phyloP scores from a whole-genome alignment of 1,140 invertebrate genomes.

The Atta cephalotes region DNA sequence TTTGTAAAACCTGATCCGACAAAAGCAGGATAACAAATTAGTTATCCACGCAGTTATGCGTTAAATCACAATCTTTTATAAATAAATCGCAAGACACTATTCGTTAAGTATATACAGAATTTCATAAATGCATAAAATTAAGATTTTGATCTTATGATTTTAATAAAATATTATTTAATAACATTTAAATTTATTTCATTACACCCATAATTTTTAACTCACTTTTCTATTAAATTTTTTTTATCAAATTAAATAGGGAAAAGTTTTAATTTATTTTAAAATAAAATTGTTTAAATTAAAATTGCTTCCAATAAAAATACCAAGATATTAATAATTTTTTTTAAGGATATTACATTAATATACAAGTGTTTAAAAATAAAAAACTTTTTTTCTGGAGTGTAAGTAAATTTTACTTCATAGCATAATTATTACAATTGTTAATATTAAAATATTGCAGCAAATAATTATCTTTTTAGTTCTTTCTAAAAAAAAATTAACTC shows the following conservation, averaged over 20 bases:
- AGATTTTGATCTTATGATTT: background rate
- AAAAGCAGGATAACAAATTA: slow-evolving; percentile 35
- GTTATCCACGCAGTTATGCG: slow-evolving; percentile 5
- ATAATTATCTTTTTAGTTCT: background rate
- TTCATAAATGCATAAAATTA: slow-evolving; percentile 12
- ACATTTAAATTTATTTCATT: background rate
- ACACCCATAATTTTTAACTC: background rate
- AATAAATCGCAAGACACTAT: background rate
- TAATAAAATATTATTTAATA: background rate
- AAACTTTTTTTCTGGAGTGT: background rate
- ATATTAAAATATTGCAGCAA: background rate
- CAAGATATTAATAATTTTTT: background rate
- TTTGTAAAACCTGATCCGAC: slow-evolving; percentile 23
- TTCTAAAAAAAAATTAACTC: background rate
- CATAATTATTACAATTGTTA: background rate
- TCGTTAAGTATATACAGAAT: background rate
- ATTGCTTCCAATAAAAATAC: too few relatives aligned
- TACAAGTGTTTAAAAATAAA: background rate
- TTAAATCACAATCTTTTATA: background rate
- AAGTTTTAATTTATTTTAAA: background rate
- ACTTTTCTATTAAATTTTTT: background rate
- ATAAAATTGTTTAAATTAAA: too few relatives aligned
- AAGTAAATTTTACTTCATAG: background rate
- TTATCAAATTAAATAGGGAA: background rate
- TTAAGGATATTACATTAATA: background rate